These are phyloP conservation scores for Melanotaenia maccullochi DNA, from an alignment of 2,797 vertebrate species.

Conservation along the genomic window DNA sequence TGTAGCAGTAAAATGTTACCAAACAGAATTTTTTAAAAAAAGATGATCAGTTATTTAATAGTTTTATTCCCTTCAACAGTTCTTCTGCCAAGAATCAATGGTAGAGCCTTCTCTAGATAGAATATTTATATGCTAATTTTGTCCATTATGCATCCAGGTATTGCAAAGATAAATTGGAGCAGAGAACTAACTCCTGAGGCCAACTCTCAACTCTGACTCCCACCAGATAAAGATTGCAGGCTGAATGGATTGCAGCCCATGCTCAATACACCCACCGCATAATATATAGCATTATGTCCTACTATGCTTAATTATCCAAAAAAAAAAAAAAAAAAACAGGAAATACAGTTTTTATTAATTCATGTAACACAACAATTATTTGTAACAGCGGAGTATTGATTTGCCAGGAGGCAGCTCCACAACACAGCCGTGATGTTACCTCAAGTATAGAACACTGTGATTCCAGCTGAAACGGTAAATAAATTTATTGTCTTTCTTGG, in stretches of 20 bases:
- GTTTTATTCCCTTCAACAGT: not conserved
- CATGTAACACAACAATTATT: constrained; percentile 22
- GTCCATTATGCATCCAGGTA: constrained; percentile 30
- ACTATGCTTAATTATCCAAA: constrained; percentile 43
- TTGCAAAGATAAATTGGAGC: constrained; percentile 21
- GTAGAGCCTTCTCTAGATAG: constrained; percentile 24
- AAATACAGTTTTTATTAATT: constrained; percentile 48
- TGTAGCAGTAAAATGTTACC: constrained; percentile 46
- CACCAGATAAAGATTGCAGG: constrained; percentile 26
- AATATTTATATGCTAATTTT: constrained; percentile 45
- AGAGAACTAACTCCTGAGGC: not conserved
- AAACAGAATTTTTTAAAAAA: constrained; percentile 25
- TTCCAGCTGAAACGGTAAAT: constrained; percentile 29
- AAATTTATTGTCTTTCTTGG: constrained; percentile 19
- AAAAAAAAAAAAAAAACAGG: constrained; percentile 26
- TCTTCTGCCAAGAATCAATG: constrained; percentile 27
- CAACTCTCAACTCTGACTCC: constrained; percentile 25
- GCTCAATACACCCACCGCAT: constrained; percentile 9
- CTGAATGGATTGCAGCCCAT: constrained; percentile 32
- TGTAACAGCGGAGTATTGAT: constrained; percentile 32
- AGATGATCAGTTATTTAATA: constrained; percentile 1
- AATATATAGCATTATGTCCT: not conserved
- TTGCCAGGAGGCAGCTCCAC: constrained; percentile 31
- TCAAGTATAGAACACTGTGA: constrained; percentile 2
- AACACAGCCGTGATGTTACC: constrained; percentile 33